These are phyloP conservation scores for Rutpela maculata DNA, from an alignment of 2,888 invertebrate species.

Conservation along the genomic window DNA sequence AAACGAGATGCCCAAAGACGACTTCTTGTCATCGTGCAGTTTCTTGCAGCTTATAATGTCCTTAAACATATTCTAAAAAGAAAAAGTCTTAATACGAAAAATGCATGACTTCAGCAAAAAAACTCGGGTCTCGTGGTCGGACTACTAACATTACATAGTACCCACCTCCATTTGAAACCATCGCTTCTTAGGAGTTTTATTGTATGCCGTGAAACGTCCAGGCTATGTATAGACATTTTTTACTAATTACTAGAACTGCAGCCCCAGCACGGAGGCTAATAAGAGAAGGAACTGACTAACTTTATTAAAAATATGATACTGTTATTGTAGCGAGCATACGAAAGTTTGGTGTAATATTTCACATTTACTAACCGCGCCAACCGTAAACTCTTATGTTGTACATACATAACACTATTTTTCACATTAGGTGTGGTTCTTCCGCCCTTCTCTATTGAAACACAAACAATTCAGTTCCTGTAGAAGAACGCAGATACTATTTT, in stretches of 20 bases:
- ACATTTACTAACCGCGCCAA: not conserved
- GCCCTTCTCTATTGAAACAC: not conserved
- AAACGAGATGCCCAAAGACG: too few species aligned
- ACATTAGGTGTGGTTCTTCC: not conserved
- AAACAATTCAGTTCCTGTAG: not conserved
- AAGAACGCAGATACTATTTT: too few species aligned
- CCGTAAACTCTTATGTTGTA: not conserved
- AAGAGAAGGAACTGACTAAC: constrained; percentile 1
- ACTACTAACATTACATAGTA: too few species aligned
- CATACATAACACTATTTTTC: not conserved
- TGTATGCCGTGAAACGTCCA: constrained; percentile 35
- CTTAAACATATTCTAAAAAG: too few species aligned
- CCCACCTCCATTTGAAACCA: too few species aligned
- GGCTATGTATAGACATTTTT: constrained; percentile 57
- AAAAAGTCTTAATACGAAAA: too few species aligned
- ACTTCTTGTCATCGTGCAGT: too few species aligned
- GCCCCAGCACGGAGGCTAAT: constrained; percentile 38
- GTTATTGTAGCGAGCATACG: not conserved
- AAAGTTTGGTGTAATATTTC: not conserved
- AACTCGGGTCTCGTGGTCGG: too few species aligned
- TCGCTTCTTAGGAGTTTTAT: too few species aligned
- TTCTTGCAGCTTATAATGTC: too few species aligned
- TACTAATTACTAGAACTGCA: constrained; percentile 55
- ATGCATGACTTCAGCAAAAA: too few species aligned
- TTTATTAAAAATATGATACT: constrained; percentile 16